Conservation (phyloP, 2,797 vertebrate genomes). For the Labroides dimidiatus region DNA sequence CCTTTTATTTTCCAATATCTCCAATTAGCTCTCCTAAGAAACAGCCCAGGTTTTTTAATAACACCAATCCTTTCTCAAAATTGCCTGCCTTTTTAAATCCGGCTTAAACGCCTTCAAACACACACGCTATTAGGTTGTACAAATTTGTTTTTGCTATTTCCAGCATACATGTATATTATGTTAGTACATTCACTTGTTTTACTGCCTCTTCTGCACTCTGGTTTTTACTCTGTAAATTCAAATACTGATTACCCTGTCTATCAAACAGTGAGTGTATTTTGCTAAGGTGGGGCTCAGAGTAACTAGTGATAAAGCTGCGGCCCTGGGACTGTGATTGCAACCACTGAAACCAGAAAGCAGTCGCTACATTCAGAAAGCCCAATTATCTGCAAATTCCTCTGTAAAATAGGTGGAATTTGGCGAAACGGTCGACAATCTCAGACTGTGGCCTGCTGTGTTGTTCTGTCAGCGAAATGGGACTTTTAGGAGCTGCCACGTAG, state of each 20-base stretch:
- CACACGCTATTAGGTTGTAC: constrained; percentile 62
- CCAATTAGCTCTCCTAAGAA: constrained; percentile 44
- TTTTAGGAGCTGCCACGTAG: neutral
- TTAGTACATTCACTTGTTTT: constrained; percentile 37
- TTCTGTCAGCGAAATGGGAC: constrained; percentile 28
- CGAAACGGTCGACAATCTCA: constrained; percentile 43
- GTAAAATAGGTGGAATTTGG: constrained; percentile 44
- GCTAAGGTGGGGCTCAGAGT: constrained; percentile 32
- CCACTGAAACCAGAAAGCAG: constrained; percentile 19
- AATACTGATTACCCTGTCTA: constrained; percentile 32
- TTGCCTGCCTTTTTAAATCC: constrained; percentile 39
- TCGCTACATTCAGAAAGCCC: constrained; percentile 22
- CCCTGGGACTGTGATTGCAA: constrained; percentile 22
- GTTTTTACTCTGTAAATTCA: constrained; percentile 50
- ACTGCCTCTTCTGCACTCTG: constrained; percentile 3
- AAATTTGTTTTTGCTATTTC: constrained; percentile 62
- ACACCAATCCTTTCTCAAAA: constrained; percentile 32
- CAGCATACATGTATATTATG: constrained; percentile 61
- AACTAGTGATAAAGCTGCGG: constrained; percentile 37
- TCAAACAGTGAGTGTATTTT: constrained; percentile 35
- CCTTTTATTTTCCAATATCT: constrained; percentile 7
- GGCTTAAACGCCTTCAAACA: constrained; percentile 51
- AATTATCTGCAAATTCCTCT: constrained; percentile 36
- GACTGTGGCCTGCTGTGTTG: constrained; percentile 23
- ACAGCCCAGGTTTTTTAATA: constrained; percentile 32